phyloP scores from a whole-genome alignment of 2,888 invertebrate genomes.

The Microdon myrmicae region DNA sequence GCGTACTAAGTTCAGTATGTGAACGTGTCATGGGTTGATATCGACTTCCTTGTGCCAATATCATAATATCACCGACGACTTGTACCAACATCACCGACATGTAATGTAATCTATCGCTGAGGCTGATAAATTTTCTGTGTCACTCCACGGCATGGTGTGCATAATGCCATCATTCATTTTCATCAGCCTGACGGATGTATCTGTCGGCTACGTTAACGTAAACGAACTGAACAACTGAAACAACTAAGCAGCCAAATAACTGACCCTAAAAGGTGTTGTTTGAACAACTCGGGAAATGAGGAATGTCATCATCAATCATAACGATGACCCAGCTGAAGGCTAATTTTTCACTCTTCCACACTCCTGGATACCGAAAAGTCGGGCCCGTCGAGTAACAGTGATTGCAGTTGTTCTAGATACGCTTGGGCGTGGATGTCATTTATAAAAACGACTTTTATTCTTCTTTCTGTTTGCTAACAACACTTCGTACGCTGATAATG shows the following conservation, averaged over 20 bases:
- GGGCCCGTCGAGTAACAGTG: constrained; percentile 18
- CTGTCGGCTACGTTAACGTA: constrained; percentile 23
- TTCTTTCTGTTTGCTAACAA: too few relatives aligned
- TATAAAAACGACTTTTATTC: too few relatives aligned
- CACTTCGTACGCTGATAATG: too few relatives aligned
- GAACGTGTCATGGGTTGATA: constrained; percentile 16
- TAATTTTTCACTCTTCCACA: constrained; percentile 41
- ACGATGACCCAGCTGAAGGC: constrained; percentile 45
- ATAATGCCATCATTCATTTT: constrained; percentile 50
- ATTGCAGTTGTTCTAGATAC: constrained; percentile 37
- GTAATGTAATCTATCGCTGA: constrained; percentile 44
- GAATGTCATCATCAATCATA: constrained; percentile 47
- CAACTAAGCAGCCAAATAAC: constrained; percentile 13
- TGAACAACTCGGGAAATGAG: constrained; percentile 42
- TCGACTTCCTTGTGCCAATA: constrained; percentile 22
- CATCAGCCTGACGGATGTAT: constrained; percentile 45
- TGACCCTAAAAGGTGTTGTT: constrained; percentile 38
- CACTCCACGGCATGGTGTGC: constrained; percentile 40
- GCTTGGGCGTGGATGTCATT: constrained; percentile 14
- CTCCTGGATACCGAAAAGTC: constrained; percentile 6
- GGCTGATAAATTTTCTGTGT: constrained; percentile 42
- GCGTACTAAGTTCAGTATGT: constrained; percentile 2
- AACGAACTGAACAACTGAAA: constrained; percentile 13
- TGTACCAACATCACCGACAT: constrained; percentile 39
- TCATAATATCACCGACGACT: too few relatives aligned